Conservation (phyloP, 2,888 invertebrate genomes). For the Timema podura region DNA sequence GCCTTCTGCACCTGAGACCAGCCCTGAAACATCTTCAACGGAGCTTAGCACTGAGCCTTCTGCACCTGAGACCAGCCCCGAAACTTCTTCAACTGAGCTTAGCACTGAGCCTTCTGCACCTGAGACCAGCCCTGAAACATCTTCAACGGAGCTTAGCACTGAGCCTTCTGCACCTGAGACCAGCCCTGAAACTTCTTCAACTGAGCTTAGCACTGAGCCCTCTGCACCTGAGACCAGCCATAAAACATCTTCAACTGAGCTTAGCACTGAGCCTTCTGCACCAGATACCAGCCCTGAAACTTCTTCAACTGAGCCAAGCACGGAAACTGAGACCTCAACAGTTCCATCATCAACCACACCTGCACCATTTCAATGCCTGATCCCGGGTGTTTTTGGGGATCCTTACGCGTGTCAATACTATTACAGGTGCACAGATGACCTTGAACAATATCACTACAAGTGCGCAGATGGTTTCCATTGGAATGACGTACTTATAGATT, state of each 20-base stretch:
- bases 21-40: no score
- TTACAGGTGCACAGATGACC: neutral
- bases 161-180: neutral
- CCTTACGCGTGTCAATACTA: neutral
- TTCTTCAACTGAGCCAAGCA: neutral
- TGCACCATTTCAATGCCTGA: no score
- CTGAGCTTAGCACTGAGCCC: neutral
- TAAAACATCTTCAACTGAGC: no score
- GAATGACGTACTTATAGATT: neutral
- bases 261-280: neutral
- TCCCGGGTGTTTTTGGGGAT: neutral
- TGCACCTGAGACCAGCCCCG: neutral
- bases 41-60: neutral
- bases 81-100: neutral
- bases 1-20: neutral
- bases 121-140: neutral
- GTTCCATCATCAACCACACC: no score
- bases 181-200: neutral
- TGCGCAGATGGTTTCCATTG: constrained; percentile 6
- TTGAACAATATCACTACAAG: neutral
- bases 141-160: neutral
- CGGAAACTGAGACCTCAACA: neutral
- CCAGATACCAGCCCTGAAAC: neutral
- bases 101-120: neutral
- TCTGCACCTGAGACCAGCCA: neutral